A percentile compares a stretch with the other conserved stretches of the same genome.
Conservation (phyloP, 1,140 invertebrate genomes). For the Achatina immaculata region DNA sequence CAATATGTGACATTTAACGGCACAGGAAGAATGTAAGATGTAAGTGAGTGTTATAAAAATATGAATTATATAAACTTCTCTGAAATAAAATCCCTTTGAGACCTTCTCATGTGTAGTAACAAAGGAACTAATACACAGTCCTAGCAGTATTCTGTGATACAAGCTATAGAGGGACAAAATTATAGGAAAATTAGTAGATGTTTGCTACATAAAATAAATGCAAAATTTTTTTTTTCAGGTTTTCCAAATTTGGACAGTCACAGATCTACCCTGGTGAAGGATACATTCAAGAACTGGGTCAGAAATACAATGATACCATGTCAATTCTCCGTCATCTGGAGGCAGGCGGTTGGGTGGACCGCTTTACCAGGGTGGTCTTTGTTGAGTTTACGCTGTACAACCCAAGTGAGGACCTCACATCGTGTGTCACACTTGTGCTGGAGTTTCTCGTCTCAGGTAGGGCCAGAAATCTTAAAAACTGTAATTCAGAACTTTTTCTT, state of each 20-base stretch:
- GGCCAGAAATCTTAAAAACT: background rate
- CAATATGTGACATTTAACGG: no score
- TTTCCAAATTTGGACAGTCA: slow-evolving; percentile 40
- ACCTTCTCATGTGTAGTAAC: no score
- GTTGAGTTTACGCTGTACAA: slow-evolving; percentile 75
- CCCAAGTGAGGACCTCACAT: slow-evolving; percentile 62
- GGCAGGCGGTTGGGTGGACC: slow-evolving; percentile 56
- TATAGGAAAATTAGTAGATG: no score
- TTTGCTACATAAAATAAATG: no score
- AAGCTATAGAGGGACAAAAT: no score
- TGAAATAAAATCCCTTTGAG: no score
- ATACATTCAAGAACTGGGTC: slow-evolving; percentile 57
- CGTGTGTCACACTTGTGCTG: slow-evolving; percentile 51
- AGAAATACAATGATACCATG: slow-evolving; percentile 52
- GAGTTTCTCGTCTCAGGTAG: slow-evolving; percentile 74
- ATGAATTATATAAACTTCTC: no score
- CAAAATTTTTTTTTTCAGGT: slow-evolving; percentile 30
- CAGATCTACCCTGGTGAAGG: slow-evolving; percentile 58
- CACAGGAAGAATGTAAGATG: no score
- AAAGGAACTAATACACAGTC: no score
- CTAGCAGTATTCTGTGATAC: no score
- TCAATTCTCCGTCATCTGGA: slow-evolving; percentile 49
- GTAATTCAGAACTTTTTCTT: slow-evolving; percentile 41
- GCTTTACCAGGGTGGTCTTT: slow-evolving; percentile 72
- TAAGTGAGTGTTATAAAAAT: no score